Evolutionary conservation across 1,140 invertebrate species (phyloP).

Genomic region (Drepana arcuata): DNA sequence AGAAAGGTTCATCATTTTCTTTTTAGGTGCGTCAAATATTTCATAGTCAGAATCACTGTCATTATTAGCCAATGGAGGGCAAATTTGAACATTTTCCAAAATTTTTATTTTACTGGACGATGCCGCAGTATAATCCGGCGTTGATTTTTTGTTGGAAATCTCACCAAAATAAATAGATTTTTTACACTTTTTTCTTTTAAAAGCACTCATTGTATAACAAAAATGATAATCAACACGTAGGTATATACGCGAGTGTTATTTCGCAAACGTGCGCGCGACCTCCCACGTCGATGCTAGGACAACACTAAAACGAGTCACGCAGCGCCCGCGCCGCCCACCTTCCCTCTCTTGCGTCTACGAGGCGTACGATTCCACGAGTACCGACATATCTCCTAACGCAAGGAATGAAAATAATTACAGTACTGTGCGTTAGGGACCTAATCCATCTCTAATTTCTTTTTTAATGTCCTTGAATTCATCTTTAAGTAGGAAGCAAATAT

Average conservation of each 20-base stretch:
- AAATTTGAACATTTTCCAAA: conserved; percentile 14
- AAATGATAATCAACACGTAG: too few species aligned
- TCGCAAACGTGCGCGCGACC: conserved; percentile 11
- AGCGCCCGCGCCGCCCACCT: conserved; percentile 7
- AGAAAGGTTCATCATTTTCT: conserved; percentile 14
- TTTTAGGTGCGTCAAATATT: conserved; percentile 16
- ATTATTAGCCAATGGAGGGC: conserved; percentile 8
- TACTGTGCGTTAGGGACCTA: conserved; percentile 18
- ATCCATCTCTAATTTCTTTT: conserved; percentile 16
- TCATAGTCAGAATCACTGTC: conserved; percentile 17
- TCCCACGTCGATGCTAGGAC: conserved; percentile 8
- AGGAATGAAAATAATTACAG: conserved; percentile 10
- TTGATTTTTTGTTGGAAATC: conserved; percentile 9
- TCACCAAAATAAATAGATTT: conserved; percentile 9
- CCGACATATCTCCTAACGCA: too few species aligned
- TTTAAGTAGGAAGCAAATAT: conserved; percentile 7
- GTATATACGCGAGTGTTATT: conserved; percentile 8
- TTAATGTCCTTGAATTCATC: conserved; percentile 7
- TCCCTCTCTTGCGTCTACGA: conserved; percentile 15
- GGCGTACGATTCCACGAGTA: conserved; percentile 15
- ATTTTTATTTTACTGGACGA: too few species aligned
- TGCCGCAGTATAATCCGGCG: conserved; percentile 3
- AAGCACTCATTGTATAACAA: conserved; percentile 4
- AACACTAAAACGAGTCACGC: too few species aligned
- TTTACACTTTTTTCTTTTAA: conserved; percentile 8